Evolutionary conservation across 2,113 vertebrate species (phyloP), one percentile per base, ranked within the genome.

Genomic region (Bettongia penicillata): DNA sequence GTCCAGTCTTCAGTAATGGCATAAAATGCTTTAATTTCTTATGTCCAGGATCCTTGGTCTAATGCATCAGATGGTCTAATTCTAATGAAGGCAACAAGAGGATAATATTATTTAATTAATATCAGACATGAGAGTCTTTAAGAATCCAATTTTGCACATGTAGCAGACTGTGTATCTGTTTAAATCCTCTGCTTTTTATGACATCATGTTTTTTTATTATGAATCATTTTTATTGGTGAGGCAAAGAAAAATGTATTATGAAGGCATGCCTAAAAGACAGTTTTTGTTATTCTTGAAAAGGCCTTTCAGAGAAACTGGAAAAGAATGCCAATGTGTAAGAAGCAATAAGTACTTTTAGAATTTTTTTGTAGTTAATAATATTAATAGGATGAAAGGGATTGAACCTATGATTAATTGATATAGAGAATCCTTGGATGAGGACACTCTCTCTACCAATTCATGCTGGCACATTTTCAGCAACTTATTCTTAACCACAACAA

Each of bases 21-120:
- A 97, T 91, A 96, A 94, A 96, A 96, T 84, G 19, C 96, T 96
- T 98, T 97, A 97, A 96, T 96, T 92, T 93, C 95, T 96, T 97
- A 96, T 94, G 95, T 98, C 95, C 95, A 97, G 91, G 90, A 97
- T 94, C 97, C 93, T 93, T 96, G 94, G 57, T 91, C 95, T 91
- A 95, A 68, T n/a, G 43, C 96, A 94, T 97, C 91, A 95, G 43
- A 93, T 84, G n/a, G 93, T 94, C 90, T 96, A 49, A 91, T 28
- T 96, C 51, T 91, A 55, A 52, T 68, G 95, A 95, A 96, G 91
- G 57, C 49, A 84, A 89, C 26, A 31, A 95, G 95, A 96, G 90
- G 92, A 90, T 84, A 95, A 95, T 3, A 9, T 19, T 96, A 91
- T 92, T 61, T 95, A 97, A 96, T 96, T 96, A 95, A 90, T 92